Evolutionary conservation across 2,113 vertebrate species (phyloP).

Genomic region (Calyptommatus sinebrachiatus): DNA sequence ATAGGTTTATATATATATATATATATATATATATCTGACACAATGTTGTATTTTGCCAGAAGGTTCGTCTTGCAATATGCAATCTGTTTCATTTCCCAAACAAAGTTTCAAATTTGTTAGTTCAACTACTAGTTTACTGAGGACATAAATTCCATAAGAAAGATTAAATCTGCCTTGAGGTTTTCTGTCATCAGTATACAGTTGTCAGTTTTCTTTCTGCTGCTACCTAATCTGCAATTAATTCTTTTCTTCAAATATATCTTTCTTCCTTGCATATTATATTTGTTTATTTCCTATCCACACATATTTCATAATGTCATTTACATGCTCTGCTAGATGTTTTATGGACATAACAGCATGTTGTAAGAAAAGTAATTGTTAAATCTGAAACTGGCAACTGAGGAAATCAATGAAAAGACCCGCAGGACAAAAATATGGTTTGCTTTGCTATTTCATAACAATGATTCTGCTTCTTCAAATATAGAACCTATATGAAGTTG

Average conservation of each 20-base stretch:
- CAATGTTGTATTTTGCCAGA: slow-evolving; percentile 76
- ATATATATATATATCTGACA: slow-evolving; percentile 86
- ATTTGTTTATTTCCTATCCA: slow-evolving; percentile 38
- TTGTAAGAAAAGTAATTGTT: slow-evolving; percentile 27
- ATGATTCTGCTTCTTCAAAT: neutral
- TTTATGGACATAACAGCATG: slow-evolving; percentile 37
- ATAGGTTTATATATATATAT: slow-evolving; percentile 82
- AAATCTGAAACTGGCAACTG: slow-evolving; percentile 16
- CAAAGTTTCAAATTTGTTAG: slow-evolving; percentile 59
- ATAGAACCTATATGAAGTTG: neutral
- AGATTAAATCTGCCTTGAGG: slow-evolving; percentile 16
- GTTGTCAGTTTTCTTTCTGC: slow-evolving; percentile 24
- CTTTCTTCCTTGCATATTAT: neutral
- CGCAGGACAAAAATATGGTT: neutral
- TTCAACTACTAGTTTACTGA: slow-evolving; percentile 25
- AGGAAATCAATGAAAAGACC: slow-evolving; percentile 40
- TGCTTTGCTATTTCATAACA: slow-evolving; percentile 16
- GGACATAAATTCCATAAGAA: slow-evolving; percentile 46
- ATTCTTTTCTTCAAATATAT: slow-evolving; percentile 19
- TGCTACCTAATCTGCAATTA: slow-evolving; percentile 12
- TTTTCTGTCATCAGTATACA: slow-evolving; percentile 1
- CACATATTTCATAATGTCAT: slow-evolving; percentile 13
- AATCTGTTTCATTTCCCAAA: slow-evolving; percentile 64
- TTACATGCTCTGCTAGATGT: slow-evolving; percentile 3
- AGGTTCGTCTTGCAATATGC: slow-evolving; percentile 69